Evolutionary conservation across 2,797 vertebrate genomes (phyloP).

Genomic region (Coracias cyanogaster): DNA sequence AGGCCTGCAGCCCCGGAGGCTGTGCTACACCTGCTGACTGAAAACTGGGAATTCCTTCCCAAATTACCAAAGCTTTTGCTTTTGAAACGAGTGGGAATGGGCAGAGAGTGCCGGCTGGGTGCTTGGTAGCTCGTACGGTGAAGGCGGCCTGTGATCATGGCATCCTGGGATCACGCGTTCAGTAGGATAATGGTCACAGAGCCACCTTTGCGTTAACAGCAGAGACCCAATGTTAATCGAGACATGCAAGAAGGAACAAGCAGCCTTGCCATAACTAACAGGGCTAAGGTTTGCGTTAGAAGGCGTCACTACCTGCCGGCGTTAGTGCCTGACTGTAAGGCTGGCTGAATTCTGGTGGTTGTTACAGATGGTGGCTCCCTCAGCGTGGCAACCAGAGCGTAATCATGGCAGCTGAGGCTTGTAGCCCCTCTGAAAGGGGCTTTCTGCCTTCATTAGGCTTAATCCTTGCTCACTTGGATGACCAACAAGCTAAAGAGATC

Average conservation of each 20-base stretch:
- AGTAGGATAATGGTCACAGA: fast-evolving
- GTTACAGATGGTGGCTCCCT: not conserved
- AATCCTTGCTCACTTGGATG: not conserved
- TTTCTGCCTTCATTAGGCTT: not conserved
- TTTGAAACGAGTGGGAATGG: not conserved
- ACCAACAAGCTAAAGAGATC: slow-evolving; percentile 76
- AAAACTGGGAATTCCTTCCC: not conserved
- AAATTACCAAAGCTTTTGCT: no score
- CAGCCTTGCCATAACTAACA: fast-evolving
- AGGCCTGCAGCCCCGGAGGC: not conserved
- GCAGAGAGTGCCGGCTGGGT: not conserved
- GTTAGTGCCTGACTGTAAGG: not conserved
- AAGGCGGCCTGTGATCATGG: fast-evolving
- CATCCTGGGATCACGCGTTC: no score
- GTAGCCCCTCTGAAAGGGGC: not conserved
- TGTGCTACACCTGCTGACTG: fast-evolving
- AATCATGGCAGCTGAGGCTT: slow-evolving; percentile 41
- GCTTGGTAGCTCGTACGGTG: not conserved
- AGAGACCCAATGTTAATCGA: fast-evolving
- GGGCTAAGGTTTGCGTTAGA: not conserved
- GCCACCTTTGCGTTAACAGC: no score
- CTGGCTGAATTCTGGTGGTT: not conserved
- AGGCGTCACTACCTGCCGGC: fast-evolving
- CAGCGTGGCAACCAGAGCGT: not conserved
- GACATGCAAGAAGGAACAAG: fast-evolving